Base-by-base conservation (phyloP, 2,888 invertebrate species). In the Phaonia tiefii region DNA sequence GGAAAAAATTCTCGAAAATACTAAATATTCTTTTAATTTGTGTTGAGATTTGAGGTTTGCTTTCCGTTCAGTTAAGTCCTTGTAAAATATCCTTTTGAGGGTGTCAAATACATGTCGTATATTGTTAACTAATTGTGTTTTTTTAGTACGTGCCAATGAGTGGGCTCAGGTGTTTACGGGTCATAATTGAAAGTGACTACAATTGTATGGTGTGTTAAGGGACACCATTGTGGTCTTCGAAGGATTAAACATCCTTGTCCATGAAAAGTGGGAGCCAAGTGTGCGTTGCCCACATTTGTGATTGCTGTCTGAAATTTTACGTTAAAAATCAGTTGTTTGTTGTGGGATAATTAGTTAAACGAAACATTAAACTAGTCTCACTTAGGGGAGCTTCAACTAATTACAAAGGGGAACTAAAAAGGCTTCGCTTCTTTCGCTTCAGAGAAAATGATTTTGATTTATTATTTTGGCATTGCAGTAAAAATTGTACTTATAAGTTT, bases 61-160 rank as follows among this genome's bases (percentile, higher is more conserved):
- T 42, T 17, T 63, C 20, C 63, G 13, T 42, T 39, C 63, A 63
- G 42, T 37, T 39, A 63, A 31, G 22, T 17, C 11, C 11, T 39
- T 42, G 63, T 63, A 63, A 63, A 39, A 42, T 37, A 63, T 63
- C 63, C 63, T 42, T 63, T 31, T 63, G 42, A 42, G 63, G 63
- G 63, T 42, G 63, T 63, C 63, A 63, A 63, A 63, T 20, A 63
- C 39, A 63, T 63, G 63, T 63, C 63, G n/a, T n/a, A 63, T 63
- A 39, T 42, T 20, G n/a, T 63, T 42, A 39, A 22, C 20, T 63
- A 63, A 39, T 63, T 42, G 39, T 39, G 7, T 63, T 26, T 15
- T n/a, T 37, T 22, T 37, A 63, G 63, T 20, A 63, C 63, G 63
- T 63, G 63, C 63, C 63, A 63, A 4, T 13, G 42, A 63, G 22